Percentiles rank a stretch among this genome's conserved stretches.
Conservation (phyloP, 2,888 invertebrate genomes). For the Trichogramma dendrolimi region DNA sequence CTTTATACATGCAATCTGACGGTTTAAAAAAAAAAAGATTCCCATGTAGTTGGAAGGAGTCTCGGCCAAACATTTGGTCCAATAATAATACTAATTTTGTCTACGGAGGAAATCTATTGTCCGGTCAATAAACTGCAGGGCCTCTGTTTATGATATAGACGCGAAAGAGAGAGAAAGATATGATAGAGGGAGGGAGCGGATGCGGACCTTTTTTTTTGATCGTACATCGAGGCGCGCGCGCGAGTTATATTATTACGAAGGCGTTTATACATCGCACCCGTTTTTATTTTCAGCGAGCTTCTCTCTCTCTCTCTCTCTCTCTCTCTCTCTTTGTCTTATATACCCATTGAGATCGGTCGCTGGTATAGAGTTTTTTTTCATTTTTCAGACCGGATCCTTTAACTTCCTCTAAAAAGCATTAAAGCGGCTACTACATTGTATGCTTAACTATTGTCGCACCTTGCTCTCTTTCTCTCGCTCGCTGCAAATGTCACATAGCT, state of each 20-base stretch:
- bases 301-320: neutral
- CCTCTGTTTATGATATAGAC: slow-evolving; percentile 31
- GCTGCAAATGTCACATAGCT: neutral
- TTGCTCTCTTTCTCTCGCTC: neutral
- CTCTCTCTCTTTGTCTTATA: neutral
- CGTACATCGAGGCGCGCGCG: slow-evolving; percentile 22
- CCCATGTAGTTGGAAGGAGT: slow-evolving; percentile 42
- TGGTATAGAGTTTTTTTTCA: neutral
- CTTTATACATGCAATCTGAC: too few relatives aligned
- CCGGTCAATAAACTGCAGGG: slow-evolving; percentile 27
- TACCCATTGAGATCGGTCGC: too few relatives aligned
- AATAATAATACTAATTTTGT: slow-evolving; percentile 51
- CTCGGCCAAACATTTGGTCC: slow-evolving; percentile 48
- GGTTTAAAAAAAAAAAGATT: slow-evolving; percentile 30
- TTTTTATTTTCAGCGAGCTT: neutral
- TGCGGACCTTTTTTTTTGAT: slow-evolving; percentile 40
- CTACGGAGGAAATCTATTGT: slow-evolving; percentile 50
- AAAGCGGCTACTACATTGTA: neutral
- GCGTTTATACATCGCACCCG: too few relatives aligned
- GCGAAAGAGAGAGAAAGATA: too few relatives aligned
- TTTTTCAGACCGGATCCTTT: slow-evolving; percentile 21
- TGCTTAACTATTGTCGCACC: slow-evolving; percentile 14
- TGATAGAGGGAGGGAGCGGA: slow-evolving; percentile 36
- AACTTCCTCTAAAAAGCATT: slow-evolving; percentile 14
- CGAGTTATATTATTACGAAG: slow-evolving; percentile 1